phyloP scores from a whole-genome alignment of 2,888 invertebrate species.

The Parnassius apollo region DNA sequence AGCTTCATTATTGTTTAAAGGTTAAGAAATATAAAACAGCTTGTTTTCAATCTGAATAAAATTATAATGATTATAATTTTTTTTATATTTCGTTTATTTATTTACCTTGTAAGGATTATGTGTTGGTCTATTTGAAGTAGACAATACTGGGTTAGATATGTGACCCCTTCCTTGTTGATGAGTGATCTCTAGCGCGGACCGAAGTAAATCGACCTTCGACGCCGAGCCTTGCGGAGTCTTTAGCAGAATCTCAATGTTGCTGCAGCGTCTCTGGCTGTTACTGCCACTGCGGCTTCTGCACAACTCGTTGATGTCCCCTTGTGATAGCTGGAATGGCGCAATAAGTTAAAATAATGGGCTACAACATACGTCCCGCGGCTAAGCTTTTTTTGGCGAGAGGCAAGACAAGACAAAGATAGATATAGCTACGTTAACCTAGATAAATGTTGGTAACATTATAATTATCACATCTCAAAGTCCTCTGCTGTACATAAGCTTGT shows the following conservation, averaged over 20 bases:
- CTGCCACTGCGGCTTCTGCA: slow-evolving; percentile 75
- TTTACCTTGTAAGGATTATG: slow-evolving; percentile 66
- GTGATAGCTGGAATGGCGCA: slow-evolving; percentile 62
- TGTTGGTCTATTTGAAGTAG: slow-evolving; percentile 52
- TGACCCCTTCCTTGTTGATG: slow-evolving; percentile 78
- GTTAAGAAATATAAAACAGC: too few species aligned
- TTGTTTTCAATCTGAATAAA: too few species aligned
- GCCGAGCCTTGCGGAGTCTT: slow-evolving; percentile 70
- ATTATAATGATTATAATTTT: too few species aligned
- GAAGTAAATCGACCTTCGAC: slow-evolving; percentile 84
- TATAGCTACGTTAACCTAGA: too few species aligned
- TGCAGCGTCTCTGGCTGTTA: slow-evolving; percentile 78
- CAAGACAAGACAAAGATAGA: too few species aligned
- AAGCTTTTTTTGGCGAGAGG: too few species aligned
- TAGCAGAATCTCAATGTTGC: slow-evolving; percentile 76
- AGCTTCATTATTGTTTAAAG: too few species aligned
- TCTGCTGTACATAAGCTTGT: too few species aligned
- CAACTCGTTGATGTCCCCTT: slow-evolving; percentile 75
- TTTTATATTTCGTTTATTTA: neutral
- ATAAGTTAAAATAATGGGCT: too few species aligned
- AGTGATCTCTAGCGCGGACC: slow-evolving; percentile 86
- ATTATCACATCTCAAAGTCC: too few species aligned
- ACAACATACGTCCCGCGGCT: too few species aligned
- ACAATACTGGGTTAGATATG: slow-evolving; percentile 82
- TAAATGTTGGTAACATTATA: too few species aligned